A percentile compares a stretch with the other conserved stretches of the same genome.
These are phyloP conservation scores for Dasyurus viverrinus DNA, from an alignment of 2,113 vertebrate genomes.

Conservation along the genomic window DNA sequence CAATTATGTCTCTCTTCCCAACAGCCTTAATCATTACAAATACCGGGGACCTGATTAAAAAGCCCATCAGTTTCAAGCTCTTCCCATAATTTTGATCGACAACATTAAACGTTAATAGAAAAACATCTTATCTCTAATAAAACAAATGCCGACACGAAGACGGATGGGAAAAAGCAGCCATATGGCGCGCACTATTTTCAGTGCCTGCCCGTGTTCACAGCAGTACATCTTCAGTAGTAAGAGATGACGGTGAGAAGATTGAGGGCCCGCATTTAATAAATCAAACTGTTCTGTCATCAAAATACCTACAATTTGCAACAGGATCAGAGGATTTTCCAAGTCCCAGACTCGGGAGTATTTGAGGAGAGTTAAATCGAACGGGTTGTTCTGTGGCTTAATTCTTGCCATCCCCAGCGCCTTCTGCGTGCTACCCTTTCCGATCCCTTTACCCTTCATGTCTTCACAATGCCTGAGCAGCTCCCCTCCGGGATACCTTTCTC, in stretches of 20 bases:
- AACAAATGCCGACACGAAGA: slow-evolving; percentile 67
- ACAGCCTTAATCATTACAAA: slow-evolving; percentile 34
- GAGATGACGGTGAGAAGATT: slow-evolving; percentile 53
- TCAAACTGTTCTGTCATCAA: slow-evolving; percentile 64
- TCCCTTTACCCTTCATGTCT: slow-evolving; percentile 36
- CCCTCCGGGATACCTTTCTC: slow-evolving; percentile 41
- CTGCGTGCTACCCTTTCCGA: fast-evolving
- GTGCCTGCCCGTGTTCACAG: slow-evolving; percentile 1
- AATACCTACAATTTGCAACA: slow-evolving; percentile 60
- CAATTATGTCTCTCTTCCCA: slow-evolving; percentile 50
- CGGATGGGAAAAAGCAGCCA: slow-evolving; percentile 48
- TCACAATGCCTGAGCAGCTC: not conserved
- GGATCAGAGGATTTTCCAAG: slow-evolving; percentile 51
- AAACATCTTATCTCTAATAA: slow-evolving; percentile 56
- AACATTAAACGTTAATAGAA: slow-evolving; percentile 61
- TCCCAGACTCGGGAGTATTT: slow-evolving; percentile 19
- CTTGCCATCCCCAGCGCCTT: fast-evolving
- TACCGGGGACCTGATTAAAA: slow-evolving; percentile 36
- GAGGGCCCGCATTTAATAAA: slow-evolving; percentile 71
- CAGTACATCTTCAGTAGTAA: slow-evolving; percentile 43
- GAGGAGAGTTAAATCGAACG: not conserved
- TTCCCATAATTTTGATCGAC: slow-evolving; percentile 48
- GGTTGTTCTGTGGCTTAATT: not conserved
- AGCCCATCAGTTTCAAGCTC: slow-evolving; percentile 41
- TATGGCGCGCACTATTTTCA: not conserved